A percentile compares a stretch with the other conserved stretches of the same genome.
Conservation (phyloP, 2,113 vertebrate genomes). For the Ornithorhynchus anatinus region DNA sequence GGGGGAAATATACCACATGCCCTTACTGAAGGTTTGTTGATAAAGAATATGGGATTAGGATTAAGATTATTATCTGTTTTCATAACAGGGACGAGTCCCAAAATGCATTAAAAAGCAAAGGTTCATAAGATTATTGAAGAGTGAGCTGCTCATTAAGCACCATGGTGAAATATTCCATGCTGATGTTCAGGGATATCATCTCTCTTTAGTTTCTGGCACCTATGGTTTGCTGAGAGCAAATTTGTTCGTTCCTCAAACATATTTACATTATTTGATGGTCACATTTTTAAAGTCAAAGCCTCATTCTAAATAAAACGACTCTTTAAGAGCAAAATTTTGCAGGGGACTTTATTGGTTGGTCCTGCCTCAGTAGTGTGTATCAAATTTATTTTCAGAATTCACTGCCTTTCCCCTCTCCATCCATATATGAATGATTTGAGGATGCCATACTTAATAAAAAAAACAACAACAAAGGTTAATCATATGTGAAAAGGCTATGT, state of each 20-base stretch:
- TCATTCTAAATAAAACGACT: slow-evolving; percentile 24
- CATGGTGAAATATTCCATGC: slow-evolving; percentile 2
- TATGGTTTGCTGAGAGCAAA: slow-evolving; percentile 15
- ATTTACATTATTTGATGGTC: slow-evolving; percentile 20
- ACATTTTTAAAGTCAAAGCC: slow-evolving; percentile 26
- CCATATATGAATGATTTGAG: too few species aligned
- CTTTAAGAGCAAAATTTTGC: slow-evolving; percentile 26
- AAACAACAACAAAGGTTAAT: too few species aligned
- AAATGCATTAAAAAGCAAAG: not conserved
- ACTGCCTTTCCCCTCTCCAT: too few species aligned
- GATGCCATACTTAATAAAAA: too few species aligned
- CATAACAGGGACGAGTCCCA: not conserved
- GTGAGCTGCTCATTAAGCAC: slow-evolving; percentile 7
- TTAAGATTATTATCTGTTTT: not conserved
- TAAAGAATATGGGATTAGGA: not conserved
- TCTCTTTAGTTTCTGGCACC: not conserved
- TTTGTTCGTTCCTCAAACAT: slow-evolving; percentile 5
- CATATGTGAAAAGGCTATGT: too few species aligned
- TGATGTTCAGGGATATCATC: slow-evolving; percentile 9
- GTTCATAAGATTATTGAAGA: not conserved
- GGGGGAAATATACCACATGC: not conserved
- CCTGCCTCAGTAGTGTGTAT: slow-evolving; percentile 29
- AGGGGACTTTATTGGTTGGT: slow-evolving; percentile 35
- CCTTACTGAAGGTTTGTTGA: slow-evolving; percentile 4
- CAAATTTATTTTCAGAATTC: too few species aligned